Evolutionary conservation across 2,888 invertebrate species (phyloP).

Genomic region (Lymantria dispar): DNA sequence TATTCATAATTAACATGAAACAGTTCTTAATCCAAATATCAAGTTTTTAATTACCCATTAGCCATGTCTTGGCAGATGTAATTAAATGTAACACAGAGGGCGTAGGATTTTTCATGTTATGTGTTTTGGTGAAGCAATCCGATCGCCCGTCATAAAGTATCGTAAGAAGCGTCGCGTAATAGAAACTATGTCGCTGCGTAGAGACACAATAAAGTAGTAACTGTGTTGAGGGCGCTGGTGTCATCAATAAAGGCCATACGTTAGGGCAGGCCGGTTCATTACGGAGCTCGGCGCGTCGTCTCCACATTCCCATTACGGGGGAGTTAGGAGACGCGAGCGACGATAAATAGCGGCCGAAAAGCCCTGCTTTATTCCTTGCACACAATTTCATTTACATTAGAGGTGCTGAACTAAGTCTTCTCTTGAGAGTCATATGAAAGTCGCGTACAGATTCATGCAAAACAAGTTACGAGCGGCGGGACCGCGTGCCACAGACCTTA

Average conservation of each 20-base stretch:
- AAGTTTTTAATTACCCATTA: constrained; percentile 28
- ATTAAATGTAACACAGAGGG: constrained; percentile 25
- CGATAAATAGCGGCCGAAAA: constrained; percentile 76
- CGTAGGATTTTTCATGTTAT: constrained; percentile 28
- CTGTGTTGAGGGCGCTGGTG: constrained; percentile 54
- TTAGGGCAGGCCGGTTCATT: constrained; percentile 75
- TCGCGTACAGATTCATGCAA: constrained; percentile 76
- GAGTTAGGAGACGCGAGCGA: constrained; percentile 74
- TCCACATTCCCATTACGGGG: constrained; percentile 73
- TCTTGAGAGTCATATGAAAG: constrained; percentile 72
- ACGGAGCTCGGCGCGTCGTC: constrained; percentile 61
- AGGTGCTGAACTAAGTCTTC: constrained; percentile 69
- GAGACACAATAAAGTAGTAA: constrained; percentile 63
- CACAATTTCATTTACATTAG: constrained; percentile 81
- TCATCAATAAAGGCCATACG: constrained; percentile 78
- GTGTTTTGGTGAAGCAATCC: constrained; percentile 39
- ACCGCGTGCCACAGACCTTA: constrained; percentile 66
- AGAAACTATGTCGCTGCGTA: constrained; percentile 60
- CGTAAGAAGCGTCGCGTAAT: constrained; percentile 63
- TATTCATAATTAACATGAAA: constrained; percentile 31
- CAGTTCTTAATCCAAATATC: constrained; percentile 27
- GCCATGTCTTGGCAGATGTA: constrained; percentile 20
- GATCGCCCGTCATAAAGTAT: constrained; percentile 56
- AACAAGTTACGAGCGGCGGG: constrained; percentile 72
- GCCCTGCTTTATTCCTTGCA: constrained; percentile 77